phyloP scores from a whole-genome alignment of 2,797 vertebrate genomes.

The Chlorospingus semifuscus region DNA sequence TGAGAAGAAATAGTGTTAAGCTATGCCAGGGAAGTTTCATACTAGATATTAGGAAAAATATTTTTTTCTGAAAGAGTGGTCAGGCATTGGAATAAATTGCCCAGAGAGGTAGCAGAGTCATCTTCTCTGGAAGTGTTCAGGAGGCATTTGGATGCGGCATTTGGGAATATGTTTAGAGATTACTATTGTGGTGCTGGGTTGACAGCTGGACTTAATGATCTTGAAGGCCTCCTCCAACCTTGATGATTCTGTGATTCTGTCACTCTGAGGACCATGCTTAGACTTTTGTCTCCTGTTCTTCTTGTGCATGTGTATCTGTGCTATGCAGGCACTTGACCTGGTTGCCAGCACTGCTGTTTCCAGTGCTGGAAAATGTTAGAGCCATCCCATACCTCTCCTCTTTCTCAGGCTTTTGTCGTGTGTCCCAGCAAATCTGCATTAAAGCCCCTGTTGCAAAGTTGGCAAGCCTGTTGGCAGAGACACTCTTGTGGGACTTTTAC shows the following conservation, averaged over 20 bases:
- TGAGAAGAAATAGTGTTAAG: background rate
- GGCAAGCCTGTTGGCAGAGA: background rate
- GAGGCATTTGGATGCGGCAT: background rate
- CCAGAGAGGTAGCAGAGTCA: background rate
- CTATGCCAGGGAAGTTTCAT: background rate
- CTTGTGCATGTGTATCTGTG: background rate
- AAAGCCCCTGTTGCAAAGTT: accelerated
- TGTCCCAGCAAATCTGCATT: background rate
- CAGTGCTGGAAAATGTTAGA: background rate
- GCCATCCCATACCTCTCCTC: background rate
- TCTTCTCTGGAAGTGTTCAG: background rate
- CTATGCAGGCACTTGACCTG: background rate
- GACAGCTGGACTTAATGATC: background rate
- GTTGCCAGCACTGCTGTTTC: background rate
- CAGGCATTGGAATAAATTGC: background rate
- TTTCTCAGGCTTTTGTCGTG: background rate
- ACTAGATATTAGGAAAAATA: background rate
- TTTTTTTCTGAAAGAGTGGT: background rate
- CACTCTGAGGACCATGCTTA: background rate
- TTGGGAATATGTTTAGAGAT: background rate
- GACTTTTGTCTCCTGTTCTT: background rate
- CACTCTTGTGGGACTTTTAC: background rate
- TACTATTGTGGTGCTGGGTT: background rate
- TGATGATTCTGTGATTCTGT: background rate
- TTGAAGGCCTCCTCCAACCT: background rate